phyloP scores from a whole-genome alignment of 2,888 invertebrate species.

The Blera fallax region DNA sequence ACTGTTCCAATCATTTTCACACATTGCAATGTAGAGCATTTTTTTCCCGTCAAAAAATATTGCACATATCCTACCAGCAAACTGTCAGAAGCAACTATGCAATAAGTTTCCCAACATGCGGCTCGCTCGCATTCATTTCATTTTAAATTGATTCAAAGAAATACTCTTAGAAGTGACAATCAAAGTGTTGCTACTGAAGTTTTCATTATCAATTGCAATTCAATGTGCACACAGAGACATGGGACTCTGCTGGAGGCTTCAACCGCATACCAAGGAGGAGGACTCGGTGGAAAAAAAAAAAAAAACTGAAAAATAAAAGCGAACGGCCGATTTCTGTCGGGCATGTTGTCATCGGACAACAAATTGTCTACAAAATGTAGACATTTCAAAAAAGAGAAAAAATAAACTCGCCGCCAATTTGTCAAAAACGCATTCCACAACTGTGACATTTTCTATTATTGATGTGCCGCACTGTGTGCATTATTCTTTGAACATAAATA shows the following conservation, averaged over 20 bases:
- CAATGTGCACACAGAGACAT: not conserved
- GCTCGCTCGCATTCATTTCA: not conserved
- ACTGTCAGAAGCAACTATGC: constrained; percentile 33
- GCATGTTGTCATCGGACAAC: not conserved
- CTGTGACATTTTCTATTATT: constrained; percentile 15
- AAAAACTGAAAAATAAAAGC: not conserved
- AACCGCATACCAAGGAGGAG: not conserved
- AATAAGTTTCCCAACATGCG: constrained; percentile 5
- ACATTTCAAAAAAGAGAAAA: not conserved
- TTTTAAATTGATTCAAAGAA: constrained; percentile 43
- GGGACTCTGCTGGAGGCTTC: not conserved
- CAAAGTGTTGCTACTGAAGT: constrained; percentile 53
- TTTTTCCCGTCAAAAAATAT: not conserved
- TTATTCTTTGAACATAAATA: not conserved
- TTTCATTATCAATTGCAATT: constrained; percentile 64
- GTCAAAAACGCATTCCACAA: not conserved
- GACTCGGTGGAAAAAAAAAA: not conserved
- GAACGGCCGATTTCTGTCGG: not conserved
- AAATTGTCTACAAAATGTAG: not conserved
- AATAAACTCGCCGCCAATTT: not conserved
- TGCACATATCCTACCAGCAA: not conserved
- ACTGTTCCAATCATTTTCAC: not conserved
- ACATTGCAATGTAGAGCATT: not conserved
- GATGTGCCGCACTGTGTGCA: constrained; percentile 1
- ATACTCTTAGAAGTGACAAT: constrained; percentile 47